A percentile compares a stretch with the other conserved stretches of the same genome.
Evolutionary conservation across 2,888 invertebrate genomes (phyloP).

Genomic region (Linnaemya tessellans): DNA sequence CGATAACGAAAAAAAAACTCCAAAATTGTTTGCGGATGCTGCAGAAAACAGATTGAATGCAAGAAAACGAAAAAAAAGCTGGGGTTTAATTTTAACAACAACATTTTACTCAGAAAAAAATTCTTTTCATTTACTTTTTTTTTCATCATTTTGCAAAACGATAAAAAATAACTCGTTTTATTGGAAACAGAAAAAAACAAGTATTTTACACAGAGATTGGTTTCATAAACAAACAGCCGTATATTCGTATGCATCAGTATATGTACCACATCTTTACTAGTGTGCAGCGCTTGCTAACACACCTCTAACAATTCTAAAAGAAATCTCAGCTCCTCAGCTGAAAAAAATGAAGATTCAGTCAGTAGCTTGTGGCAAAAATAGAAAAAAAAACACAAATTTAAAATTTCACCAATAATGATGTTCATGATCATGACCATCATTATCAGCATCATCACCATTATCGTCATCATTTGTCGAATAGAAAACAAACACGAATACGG

Average conservation of each 20-base stretch:
- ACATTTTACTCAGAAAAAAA: constrained; percentile 21
- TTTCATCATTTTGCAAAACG: constrained; percentile 39
- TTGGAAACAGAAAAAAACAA: constrained; percentile 43
- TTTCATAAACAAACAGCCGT: not conserved
- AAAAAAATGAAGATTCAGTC: constrained; percentile 43
- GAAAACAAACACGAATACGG: constrained; percentile 23
- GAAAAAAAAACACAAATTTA: constrained; percentile 25
- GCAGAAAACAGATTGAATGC: constrained; percentile 16
- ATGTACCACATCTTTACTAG: not conserved
- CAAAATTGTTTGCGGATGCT: constrained; percentile 60
- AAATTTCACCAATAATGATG: constrained; percentile 70
- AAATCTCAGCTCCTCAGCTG: not conserved
- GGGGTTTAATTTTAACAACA: constrained; percentile 7
- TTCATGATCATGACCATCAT: constrained; percentile 69
- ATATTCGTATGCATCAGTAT: not conserved
- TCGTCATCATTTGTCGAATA: constrained; percentile 33
- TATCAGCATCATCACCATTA: constrained; percentile 12
- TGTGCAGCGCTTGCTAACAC: not conserved
- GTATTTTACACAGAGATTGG: constrained; percentile 32
- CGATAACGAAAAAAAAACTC: constrained; percentile 18
- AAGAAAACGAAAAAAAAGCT: constrained; percentile 46
- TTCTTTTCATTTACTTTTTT: constrained; percentile 24
- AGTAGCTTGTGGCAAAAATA: constrained; percentile 31
- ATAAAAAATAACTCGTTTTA: constrained; percentile 52
- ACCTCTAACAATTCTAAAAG: constrained; percentile 46